Evolutionary conservation across 2,888 invertebrate species (phyloP).

Genomic region (Caenorhabditis sp.): DNA sequence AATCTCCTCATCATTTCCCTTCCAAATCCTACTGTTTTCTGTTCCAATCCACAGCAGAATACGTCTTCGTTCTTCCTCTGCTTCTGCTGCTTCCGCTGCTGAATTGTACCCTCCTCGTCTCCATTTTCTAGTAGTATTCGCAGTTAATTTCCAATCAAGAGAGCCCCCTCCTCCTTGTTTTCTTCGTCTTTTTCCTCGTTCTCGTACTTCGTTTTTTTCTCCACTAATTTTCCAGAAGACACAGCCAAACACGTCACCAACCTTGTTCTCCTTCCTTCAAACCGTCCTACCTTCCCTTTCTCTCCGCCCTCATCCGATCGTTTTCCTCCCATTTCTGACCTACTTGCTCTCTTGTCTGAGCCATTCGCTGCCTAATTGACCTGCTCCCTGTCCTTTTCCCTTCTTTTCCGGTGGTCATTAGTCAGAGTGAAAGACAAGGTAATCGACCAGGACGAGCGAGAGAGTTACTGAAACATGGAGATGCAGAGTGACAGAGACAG

Average conservation of each 20-base stretch:
- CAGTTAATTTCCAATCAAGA: conserved; percentile 59
- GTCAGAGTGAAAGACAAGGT: conserved; percentile 49
- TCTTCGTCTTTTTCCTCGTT: conserved; percentile 15
- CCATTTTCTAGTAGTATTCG: conserved; percentile 24
- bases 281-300: background rate
- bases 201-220: conserved; percentile 17
- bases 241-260: conserved; percentile 16
- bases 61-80: background rate
- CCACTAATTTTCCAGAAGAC: conserved; percentile 26
- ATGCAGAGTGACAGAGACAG: conserved; percentile 38
- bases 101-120: conserved; percentile 45
- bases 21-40: background rate
- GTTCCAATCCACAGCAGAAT: conserved; percentile 2
- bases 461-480: conserved; percentile 29
- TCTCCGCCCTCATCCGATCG: background rate
- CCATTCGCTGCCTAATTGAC: conserved; percentile 27
- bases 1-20: conserved; percentile 1
- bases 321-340: conserved; percentile 22
- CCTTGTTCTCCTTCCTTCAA: background rate
- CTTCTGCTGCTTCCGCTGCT: conserved; percentile 21
- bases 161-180: conserved; percentile 19
- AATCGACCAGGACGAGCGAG: conserved; percentile 30
- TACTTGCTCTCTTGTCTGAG: conserved; percentile 1
- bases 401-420: conserved; percentile 44
- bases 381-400: conserved; percentile 23